Evolutionary conservation across 2,888 invertebrate species (phyloP).

Genomic region (Brachyopa scutellaris): DNA sequence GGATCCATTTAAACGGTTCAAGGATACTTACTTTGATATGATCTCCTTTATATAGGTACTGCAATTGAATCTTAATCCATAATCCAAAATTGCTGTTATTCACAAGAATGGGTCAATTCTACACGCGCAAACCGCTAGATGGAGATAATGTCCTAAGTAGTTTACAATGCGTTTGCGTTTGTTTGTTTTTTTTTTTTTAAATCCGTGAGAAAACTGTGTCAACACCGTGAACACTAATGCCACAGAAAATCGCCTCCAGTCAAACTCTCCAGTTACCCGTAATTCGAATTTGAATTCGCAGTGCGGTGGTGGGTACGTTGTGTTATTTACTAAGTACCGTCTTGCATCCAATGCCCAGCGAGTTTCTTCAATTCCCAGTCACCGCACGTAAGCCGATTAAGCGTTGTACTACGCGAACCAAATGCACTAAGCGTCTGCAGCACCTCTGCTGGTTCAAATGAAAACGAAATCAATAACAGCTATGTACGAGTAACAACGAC

Average conservation of each 20-base stretch:
- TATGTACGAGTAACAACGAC: not conserved
- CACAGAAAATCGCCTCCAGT: constrained; percentile 1
- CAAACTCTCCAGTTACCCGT: constrained; percentile 17
- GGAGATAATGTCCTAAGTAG: constrained; percentile 32
- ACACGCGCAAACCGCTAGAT: not conserved
- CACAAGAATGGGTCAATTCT: not conserved
- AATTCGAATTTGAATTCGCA: constrained; percentile 33
- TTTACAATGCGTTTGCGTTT: too few relatives aligned
- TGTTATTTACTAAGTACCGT: constrained; percentile 15
- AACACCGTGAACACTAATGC: constrained; percentile 28
- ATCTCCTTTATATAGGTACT: not conserved
- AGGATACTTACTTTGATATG: constrained; percentile 35
- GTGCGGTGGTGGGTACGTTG: constrained; percentile 7
- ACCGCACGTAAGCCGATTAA: constrained; percentile 46
- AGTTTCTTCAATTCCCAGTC: constrained; percentile 27
- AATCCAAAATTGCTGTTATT: constrained; percentile 34
- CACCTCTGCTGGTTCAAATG: constrained; percentile 45
- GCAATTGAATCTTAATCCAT: constrained; percentile 53
- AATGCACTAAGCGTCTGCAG: constrained; percentile 22
- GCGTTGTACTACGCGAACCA: constrained; percentile 24
- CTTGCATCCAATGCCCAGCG: constrained; percentile 18
- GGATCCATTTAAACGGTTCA: constrained; percentile 10
- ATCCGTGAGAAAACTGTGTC: constrained; percentile 46
- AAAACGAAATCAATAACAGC: constrained; percentile 65
- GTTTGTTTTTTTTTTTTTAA: too few relatives aligned